Base-by-base conservation (phyloP, 2,888 invertebrate genomes). In the Odontomyia ornata region DNA sequence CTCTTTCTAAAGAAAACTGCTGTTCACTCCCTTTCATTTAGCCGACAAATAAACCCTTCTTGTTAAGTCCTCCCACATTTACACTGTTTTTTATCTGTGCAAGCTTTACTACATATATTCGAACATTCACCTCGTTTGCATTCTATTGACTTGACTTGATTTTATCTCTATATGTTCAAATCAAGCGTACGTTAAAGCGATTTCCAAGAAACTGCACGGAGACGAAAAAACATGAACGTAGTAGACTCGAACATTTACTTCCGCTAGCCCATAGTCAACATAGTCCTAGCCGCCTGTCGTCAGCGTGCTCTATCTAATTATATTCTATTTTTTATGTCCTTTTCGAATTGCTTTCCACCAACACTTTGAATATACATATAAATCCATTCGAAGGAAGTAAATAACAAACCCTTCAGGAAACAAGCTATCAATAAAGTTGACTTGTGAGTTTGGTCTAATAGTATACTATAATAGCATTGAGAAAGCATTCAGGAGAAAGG, bases 401-500 rank as follows among this genome's bases (percentile, higher is more conserved):
- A 46, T 69, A 69, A 47, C 46, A 69, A 46, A 69, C 47, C 47
- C 69, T 47, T 69, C 69, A 69, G 69, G 69, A 69, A 69, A 69
- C 69, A 69, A 69, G 69, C 69, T 46, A 69, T 69, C 69, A 46
- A 46, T 64, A 64, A 28, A 64, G 64, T 64, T 64, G 60, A 60
- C 23, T 60, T 60, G 52, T 52, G 52, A 52, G 52, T 18, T 52
- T 52, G 52, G 36, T 36, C 36, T 36, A 36, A 36, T 36, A 36
- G 36, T 36, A 36, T 25, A 28, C 69, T 69, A 27, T 69, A 5
- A 4, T 52, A 52, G 52, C 52, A 52, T 52, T 52, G 52, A 36
- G 52, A 52, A 52, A 9, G 52, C 13, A 52, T 52, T 52, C 52
- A 52, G 52, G 7, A 4, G n/a, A n/a, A n/a, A n/a, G 36, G 36